Conservation (phyloP, 2,888 invertebrate species). For the Andrena trimmerana region DNA sequence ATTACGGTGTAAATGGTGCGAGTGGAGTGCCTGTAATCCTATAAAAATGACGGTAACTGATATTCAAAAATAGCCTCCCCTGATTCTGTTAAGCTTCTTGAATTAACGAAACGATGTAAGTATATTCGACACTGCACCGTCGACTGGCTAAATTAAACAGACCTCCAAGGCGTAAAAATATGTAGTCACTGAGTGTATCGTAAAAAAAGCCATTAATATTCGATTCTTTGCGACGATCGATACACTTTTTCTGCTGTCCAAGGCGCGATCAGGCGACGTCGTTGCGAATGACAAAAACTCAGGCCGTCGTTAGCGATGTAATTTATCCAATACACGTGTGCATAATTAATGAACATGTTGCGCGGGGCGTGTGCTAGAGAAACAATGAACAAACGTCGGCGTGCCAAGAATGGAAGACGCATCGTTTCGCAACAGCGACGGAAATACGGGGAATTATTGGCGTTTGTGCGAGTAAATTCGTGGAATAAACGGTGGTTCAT, state of each 20-base stretch:
- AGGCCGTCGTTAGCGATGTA: neutral
- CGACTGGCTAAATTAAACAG: no score
- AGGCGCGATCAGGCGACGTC: neutral
- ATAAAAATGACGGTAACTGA: neutral
- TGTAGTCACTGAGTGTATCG: no score
- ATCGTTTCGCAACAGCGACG: conserved; percentile 21
- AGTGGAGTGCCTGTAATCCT: neutral
- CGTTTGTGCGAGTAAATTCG: neutral
- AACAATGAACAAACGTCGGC: conserved; percentile 37
- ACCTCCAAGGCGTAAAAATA: no score
- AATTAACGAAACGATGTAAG: no score
- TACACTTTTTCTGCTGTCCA: no score
- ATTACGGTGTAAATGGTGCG: neutral
- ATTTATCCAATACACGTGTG: conserved; percentile 13
- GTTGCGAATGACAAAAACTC: neutral
- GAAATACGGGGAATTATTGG: neutral
- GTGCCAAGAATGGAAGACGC: conserved; percentile 9
- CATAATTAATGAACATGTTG: conserved; percentile 21
- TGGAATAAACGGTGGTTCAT: neutral
- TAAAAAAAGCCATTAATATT: no score
- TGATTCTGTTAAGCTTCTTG: no score
- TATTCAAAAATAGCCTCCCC: no score
- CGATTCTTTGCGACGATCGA: no score
- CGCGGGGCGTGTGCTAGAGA: neutral
- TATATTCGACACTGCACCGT: no score